A percentile compares a stretch with the other conserved stretches of the same genome.
phyloP scores from a whole-genome alignment of 2,888 invertebrate species.

The Cosmia trapezina region DNA sequence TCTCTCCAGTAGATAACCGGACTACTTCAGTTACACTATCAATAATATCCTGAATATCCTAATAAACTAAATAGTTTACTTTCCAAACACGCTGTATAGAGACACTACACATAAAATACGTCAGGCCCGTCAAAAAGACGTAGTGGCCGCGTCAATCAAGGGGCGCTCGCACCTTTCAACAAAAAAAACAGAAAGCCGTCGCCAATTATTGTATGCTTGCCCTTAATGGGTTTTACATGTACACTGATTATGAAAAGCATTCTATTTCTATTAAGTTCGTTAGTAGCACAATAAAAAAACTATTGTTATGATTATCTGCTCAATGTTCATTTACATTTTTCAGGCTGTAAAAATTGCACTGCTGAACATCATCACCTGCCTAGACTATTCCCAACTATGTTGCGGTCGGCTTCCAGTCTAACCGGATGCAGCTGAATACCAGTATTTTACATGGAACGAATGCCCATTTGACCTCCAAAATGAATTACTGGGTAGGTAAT shows the following conservation, averaged over 20 bases:
- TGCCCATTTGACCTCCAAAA: background rate
- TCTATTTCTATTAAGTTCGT: slow-evolving; percentile 66
- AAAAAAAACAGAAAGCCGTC: slow-evolving; percentile 76
- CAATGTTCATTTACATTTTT: background rate
- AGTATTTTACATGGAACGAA: background rate
- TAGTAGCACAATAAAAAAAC: slow-evolving; percentile 30
- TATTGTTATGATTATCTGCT: background rate
- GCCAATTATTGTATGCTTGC: slow-evolving; percentile 86
- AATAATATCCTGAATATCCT: background rate
- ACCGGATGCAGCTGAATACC: background rate
- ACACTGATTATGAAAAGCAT: slow-evolving; percentile 80
- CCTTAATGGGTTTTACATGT: slow-evolving; percentile 89
- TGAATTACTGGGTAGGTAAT: too few species aligned
- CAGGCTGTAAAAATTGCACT: background rate
- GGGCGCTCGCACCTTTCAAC: slow-evolving; percentile 75
- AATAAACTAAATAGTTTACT: background rate
- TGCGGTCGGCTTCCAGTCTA: background rate
- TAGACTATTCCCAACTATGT: background rate
- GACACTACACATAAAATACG: slow-evolving; percentile 79
- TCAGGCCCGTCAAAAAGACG: slow-evolving; percentile 87
- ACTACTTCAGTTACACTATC: too few species aligned
- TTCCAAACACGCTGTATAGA: slow-evolving; percentile 73
- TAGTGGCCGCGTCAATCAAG: slow-evolving; percentile 88
- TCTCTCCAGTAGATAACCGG: too few species aligned
- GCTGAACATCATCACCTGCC: too few species aligned